Conservation (phyloP, 2,888 invertebrate genomes). For the Cheilosia impressa region DNA sequence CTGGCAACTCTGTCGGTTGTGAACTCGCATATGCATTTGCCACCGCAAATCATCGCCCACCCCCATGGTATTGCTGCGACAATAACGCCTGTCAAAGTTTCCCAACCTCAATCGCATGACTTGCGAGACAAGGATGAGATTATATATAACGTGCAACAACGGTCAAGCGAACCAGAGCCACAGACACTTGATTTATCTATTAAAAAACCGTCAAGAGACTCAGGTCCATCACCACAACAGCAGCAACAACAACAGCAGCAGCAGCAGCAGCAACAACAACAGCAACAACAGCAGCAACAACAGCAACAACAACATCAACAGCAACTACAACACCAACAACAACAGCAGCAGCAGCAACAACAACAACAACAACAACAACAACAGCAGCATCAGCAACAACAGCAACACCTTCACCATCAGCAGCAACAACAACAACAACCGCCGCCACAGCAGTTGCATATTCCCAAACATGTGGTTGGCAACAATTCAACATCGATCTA, state of each 20-base stretch:
- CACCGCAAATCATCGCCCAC: conserved; percentile 80
- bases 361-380: conserved; percentile 74
- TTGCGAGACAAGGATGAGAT: conserved; percentile 81
- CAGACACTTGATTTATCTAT: conserved; percentile 90
- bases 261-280: conserved; percentile 69
- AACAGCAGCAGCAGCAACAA: conserved; percentile 49
- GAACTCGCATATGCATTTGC: conserved; percentile 83
- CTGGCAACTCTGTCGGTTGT: conserved; percentile 90
- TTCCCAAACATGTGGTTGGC: conserved; percentile 69
- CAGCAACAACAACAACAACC: conserved; percentile 76
- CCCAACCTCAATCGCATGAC: conserved; percentile 79
- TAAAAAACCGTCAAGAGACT: conserved; percentile 87
- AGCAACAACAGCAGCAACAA: conserved; percentile 76
- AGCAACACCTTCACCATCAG: conserved; percentile 43
- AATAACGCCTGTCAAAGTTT: conserved; percentile 85
- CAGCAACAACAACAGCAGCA: conserved; percentile 77
- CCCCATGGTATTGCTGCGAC: conserved; percentile 86
- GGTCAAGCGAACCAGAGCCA: conserved; percentile 86
- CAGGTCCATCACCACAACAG: conserved; percentile 80
- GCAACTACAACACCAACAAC: conserved; percentile 59
- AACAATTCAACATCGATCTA: conserved; percentile 78
- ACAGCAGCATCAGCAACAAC: conserved; percentile 50
- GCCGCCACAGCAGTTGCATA: conserved; percentile 55
- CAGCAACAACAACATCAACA: conserved; percentile 79
- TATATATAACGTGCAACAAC: conserved; percentile 79